Evolutionary conservation across 2,888 invertebrate genomes (phyloP).

Genomic region (Linnaemya vulpina): DNA sequence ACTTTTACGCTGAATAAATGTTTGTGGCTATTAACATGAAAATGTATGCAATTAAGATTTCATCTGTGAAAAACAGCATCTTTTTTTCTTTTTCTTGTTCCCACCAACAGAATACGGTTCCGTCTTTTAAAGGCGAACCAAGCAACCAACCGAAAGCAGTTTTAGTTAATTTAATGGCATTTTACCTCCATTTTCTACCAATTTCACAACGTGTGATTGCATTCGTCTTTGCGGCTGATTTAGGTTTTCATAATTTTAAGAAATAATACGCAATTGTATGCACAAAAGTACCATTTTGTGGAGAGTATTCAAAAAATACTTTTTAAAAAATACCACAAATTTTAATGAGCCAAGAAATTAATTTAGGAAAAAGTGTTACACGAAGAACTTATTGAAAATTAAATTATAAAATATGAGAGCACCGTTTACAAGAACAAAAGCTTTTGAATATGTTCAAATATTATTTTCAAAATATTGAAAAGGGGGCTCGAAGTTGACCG

Average conservation of each 20-base stretch:
- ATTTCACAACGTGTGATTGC: neutral
- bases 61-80: conserved; percentile 7
- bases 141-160: neutral
- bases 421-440: too few species aligned
- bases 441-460: too few species aligned
- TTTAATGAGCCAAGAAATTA: too few species aligned
- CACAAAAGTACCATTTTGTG: too few species aligned
- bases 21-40: conserved; percentile 43
- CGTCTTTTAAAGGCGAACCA: neutral
- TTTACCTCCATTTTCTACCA: neutral
- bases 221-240: neutral
- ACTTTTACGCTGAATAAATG: neutral
- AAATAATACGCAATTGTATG: too few species aligned
- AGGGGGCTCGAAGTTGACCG: too few species aligned
- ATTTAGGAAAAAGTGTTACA: too few species aligned
- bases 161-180: neutral
- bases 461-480: too few species aligned
- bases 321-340: too few species aligned
- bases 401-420: too few species aligned
- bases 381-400: too few species aligned
- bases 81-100: conserved; percentile 6
- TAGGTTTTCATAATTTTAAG: neutral
- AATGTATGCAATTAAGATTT: conserved; percentile 44
- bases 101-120: neutral
- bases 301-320: neutral